phyloP scores from a whole-genome alignment of 2,797 vertebrate species.

The Poecilia gillii region DNA sequence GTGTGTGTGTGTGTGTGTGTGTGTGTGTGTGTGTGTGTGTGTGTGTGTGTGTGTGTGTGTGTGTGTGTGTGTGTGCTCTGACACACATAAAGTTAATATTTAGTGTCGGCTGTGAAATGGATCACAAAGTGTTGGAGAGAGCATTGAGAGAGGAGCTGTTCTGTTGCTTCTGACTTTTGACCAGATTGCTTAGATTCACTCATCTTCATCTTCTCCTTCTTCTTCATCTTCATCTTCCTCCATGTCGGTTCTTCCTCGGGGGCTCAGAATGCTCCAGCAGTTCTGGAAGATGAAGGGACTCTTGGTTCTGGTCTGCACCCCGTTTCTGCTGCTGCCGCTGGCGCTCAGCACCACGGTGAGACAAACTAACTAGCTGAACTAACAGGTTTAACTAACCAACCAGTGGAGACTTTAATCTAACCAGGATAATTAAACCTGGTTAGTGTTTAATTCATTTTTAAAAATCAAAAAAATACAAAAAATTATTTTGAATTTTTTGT shows the following conservation, averaged over 20 bases:
- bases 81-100: conserved; percentile 62
- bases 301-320: conserved; percentile 80
- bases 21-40: too few species aligned
- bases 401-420: not conserved
- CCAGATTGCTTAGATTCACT: not conserved
- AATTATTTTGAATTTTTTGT: too few species aligned
- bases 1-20: too few species aligned
- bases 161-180: not conserved
- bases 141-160: not conserved
- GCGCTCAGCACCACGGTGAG: conserved; percentile 82
- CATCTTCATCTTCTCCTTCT: not conserved
- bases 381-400: not conserved
- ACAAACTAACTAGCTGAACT: not conserved
- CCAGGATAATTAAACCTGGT: not conserved
- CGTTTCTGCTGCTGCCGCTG: conserved; percentile 86
- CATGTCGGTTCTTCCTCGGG: conserved; percentile 60
- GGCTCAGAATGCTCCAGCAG: conserved; percentile 51
- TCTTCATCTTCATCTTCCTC: conserved; percentile 1
- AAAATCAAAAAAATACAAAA: too few species aligned
- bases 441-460: too few species aligned
- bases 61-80: conserved; percentile 16
- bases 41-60: not conserved
- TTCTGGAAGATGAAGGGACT: conserved; percentile 74
- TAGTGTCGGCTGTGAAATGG: conserved; percentile 50
- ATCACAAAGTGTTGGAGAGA: conserved; percentile 32